Evolutionary conservation across 35 echinoderm and acorn worm genomes (phyloP).

Genomic region (Nesometra sesokonis): DNA sequence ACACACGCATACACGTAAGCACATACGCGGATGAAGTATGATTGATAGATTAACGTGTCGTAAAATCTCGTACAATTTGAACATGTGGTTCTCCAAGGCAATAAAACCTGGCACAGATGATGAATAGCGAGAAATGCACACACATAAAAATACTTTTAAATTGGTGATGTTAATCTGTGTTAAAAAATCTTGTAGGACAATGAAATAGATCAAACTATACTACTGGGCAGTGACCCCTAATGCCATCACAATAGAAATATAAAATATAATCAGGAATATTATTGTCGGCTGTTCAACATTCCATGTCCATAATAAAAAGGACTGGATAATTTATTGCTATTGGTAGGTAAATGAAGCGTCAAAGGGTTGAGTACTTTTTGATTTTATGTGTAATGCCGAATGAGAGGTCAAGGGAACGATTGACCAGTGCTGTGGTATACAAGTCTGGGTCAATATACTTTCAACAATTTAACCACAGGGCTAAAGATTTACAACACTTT

Average conservation of each 20-base stretch:
- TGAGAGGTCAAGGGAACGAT: neutral
- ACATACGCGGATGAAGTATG: neutral
- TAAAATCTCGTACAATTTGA: neutral
- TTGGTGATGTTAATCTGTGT: neutral
- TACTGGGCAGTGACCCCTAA: neutral
- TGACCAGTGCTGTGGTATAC: neutral
- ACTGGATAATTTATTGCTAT: neutral
- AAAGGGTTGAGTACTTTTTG: neutral
- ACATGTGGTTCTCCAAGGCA: neutral
- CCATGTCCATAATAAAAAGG: no score
- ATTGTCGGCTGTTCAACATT: no score
- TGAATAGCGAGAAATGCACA: neutral
- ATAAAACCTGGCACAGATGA: neutral
- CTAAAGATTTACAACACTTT: neutral
- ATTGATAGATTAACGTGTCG: neutral
- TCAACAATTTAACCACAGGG: neutral
- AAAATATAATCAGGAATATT: neutral
- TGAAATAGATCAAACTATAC: neutral
- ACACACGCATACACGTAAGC: neutral
- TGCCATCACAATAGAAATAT: neutral
- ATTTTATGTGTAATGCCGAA: neutral
- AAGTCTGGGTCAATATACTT: neutral
- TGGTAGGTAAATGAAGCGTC: neutral
- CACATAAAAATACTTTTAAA: neutral
- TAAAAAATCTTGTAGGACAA: neutral